Evolutionary conservation across 2,797 vertebrate genomes (phyloP), one percentile per base, ranked within the genome.

Genomic region (Microcaecilia unicolor): DNA sequence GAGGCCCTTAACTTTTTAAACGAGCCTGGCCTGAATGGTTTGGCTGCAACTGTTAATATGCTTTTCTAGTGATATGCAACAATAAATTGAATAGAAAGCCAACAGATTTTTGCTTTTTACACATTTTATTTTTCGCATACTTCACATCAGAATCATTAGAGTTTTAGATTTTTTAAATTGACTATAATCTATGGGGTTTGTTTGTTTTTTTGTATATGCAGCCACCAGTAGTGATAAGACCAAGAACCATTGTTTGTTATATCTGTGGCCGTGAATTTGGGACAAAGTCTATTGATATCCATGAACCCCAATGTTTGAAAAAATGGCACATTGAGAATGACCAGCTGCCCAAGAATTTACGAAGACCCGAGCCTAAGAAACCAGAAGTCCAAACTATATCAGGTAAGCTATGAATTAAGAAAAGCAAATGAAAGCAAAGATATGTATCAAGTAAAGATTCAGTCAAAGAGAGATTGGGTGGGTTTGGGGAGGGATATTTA

Each of bases 221-320:
- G 83, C 30, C 51, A 46, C 41, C 44, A 49, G 43, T 57, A 29
- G 7, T 48, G 51, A 76, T 52, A 32, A 12, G 15, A 10, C 81
- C 80, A 34, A 67, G 50, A 49, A 61, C 72, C 24, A 24, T 84
- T 33, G 29, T 83, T 51, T 85, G 75, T 55, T 80, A 83, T 33
- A 51, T 84, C 48, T 80, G 77, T 60, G 76, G 76, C 7, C 61
- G 49, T 52, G 72, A 84, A 34, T 84, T 78, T 18, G 79, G 80
- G 56, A 80, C 80, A 36, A 77, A 71, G 52, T 87, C 81, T 7
- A 72, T 85, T 20, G 20, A 50, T 24, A 84, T 83, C 37, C 80
- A 84, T 54, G 72, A 87, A 28, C 80, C 78, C 40, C 79, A 86
- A 6, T 84, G 81, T 50, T 49, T 86, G 36, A 81, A 73, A 68